Evolutionary conservation across 2,113 vertebrate genomes (phyloP), one percentile per base, ranked within the genome.

Genomic region (Sylvia atricapilla): DNA sequence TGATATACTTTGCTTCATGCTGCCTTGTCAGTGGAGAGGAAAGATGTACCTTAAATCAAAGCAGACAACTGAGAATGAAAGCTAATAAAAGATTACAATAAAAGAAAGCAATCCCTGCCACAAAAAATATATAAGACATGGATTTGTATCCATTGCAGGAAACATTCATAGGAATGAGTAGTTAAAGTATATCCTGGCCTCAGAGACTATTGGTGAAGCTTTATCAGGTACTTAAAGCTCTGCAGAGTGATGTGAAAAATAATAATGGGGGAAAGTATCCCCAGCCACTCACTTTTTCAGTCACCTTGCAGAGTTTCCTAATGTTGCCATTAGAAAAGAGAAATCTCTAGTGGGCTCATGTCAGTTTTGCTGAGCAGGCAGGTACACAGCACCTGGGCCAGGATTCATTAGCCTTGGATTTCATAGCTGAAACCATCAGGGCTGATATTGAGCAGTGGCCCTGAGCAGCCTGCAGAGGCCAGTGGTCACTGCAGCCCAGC

Each of bases 41-140:
- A 94, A 89, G 78, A 85, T 79, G 62, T 90, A 39, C 53, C 67
- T 95, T 90, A 91, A 97, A 96, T 97, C 82, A 92, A 96, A 97
- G 80, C 89, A 77, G 91, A 93, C 93, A 89, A 75, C 89, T 93
- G 60, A 89, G 91, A 97, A 81, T 87, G 90, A 95, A 90, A 90
- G 73, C 52, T 93, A 95, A 92, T 94, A 95, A 93, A 95, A 91
- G 56, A 85, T 93, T 89, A 89, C 58, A 93, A 72, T 91, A 76
- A 94, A 94, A 67, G 41, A 81, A 92, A 78, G 85, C 81, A 95
- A 82, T 83, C 67, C 44, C 58, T 58, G 49, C 35, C 56, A 68
- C 53, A 33, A 83, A 79, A 31, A 20, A 63, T 6, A 37, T n/a
- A 33, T 6, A 73, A 67, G 68, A 31, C 24, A 28, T 16, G 39